Evolutionary conservation across 2,113 vertebrate species (phyloP), one percentile per base, ranked within the genome.

Genomic region (Gavia stellata): DNA sequence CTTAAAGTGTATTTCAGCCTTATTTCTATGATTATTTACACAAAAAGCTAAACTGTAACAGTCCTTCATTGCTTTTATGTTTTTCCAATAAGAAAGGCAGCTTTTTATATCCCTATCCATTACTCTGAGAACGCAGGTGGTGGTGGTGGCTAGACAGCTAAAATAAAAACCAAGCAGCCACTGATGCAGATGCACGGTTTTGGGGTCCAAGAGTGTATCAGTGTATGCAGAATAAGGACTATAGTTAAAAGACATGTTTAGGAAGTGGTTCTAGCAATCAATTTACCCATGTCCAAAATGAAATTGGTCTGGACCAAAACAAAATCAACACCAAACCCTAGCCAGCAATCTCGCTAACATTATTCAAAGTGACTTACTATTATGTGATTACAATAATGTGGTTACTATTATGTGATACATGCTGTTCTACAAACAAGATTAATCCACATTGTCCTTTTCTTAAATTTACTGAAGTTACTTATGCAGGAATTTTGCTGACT

Each of bases 401-500:
- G 92, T 91, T 92, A 61, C 86, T 81, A 52, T 71, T 86, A 72
- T 18, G 44, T 56, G 70, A 91, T 72, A 77, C 70, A 68, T 38
- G 45, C 56, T 90, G 62, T 90, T 82, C 91, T 85, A 71, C 74
- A 90, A 87, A 90, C 61, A 88, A 92, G 66, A 88, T 90, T 93
- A 88, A 95, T 95, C 62, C 36, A 88, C 42, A 67, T 8, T 42
- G 78, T 72, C 81, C 62, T 93, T 82, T 90, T 68, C 90, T 92
- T 68, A 88, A 90, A 82, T 85, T 77, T 89, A 73, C 40, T 44
- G 56, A 40, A 63, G 83, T 86, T 87, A 88, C 38, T 96, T 91
- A 90, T 53, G 90, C 71, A 82, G 79, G 81, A 92, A 93, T 93
- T 96, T 73, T 94, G 94, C 96, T 94, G 85, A 95, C 90, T 62